Evolutionary conservation across 2,888 invertebrate genomes (phyloP).

Genomic region (Apamea crenata): DNA sequence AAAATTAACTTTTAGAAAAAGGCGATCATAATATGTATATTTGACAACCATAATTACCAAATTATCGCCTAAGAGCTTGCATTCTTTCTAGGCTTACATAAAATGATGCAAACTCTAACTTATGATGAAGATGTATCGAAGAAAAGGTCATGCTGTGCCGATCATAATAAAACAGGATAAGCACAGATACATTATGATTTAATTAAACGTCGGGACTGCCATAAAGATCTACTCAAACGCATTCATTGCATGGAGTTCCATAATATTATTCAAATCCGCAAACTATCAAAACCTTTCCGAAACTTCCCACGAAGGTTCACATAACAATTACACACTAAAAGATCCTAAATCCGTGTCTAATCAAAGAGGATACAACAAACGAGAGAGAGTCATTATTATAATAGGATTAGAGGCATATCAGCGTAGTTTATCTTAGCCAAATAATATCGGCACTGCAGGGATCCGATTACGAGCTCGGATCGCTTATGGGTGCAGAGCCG

Average conservation of each 20-base stretch:
- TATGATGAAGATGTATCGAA: background rate
- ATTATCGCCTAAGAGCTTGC: background rate
- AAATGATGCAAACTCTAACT: background rate
- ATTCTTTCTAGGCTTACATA: background rate
- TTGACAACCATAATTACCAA: background rate
- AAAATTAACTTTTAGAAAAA: background rate
- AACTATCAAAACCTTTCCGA: conserved; percentile 1
- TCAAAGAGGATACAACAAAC: conserved; percentile 54
- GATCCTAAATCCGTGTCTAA: conserved; percentile 48
- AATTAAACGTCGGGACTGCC: background rate
- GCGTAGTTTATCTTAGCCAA: conserved; percentile 73
- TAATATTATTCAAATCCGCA: background rate
- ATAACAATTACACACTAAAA: conserved; percentile 45
- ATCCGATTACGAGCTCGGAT: conserved; percentile 70
- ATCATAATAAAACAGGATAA: too few relatives aligned
- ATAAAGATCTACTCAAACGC: background rate
- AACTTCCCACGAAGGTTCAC: conserved; percentile 43
- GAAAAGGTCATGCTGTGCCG: background rate
- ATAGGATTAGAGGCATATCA: conserved; percentile 64
- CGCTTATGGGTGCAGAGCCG: conserved; percentile 50
- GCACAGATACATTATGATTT: too few relatives aligned
- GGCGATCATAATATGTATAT: background rate
- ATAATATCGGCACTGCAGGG: conserved; percentile 70
- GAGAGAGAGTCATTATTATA: conserved; percentile 64
- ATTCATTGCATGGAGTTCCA: background rate